Evolutionary conservation across 2,113 vertebrate species (phyloP), one percentile per base, ranked within the genome.

Genomic region (Poecilia latipinna): DNA sequence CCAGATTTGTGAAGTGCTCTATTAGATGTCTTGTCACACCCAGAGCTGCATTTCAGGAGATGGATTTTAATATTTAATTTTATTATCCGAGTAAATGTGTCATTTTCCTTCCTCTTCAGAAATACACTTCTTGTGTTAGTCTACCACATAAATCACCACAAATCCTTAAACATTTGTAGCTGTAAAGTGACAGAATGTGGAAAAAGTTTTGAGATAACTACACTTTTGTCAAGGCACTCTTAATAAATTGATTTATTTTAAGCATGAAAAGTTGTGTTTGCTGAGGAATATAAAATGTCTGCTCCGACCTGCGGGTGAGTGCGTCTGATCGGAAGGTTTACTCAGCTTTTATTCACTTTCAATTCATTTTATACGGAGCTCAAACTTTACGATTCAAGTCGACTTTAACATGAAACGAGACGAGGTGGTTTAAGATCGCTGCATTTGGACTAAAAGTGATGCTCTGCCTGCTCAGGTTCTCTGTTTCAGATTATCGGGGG

Each of bases 401-500:
- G 17, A 15, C 31, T 51, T 77, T 65, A 4, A 68, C 61, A 44
- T 71, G 61, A 84, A 68, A 63, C n/a, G 4, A 61, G 17, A 12
- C 2, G 31, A 33, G 44, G 8, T 22, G 22, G 48, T 71, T 60
- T 28, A 13, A 75, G 61, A 65, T 68, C 31, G 0, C n/a, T 57
- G 17, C 31, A 84, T 70, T 72, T 90, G 83, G 89, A 88, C 74
- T 81, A 82, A 85, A 89, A 89, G 83, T 88, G 88, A 77, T 51
- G 79, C 61, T 80, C n/a, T 65, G 64, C 61, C 70, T 31, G 32
- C 35, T 33, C 61, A 78, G 69, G 67, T 72, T 61, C 64, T 66
- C n/a, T 57, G 48, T 24, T 70, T 65, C 29, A 12, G 37, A 44
- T 68, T 70, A 44, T 57, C 51, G 74, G 68, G 33, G 32, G 67